phyloP scores from a whole-genome alignment of 2,797 vertebrate species.

The Erethizon dorsatum region DNA sequence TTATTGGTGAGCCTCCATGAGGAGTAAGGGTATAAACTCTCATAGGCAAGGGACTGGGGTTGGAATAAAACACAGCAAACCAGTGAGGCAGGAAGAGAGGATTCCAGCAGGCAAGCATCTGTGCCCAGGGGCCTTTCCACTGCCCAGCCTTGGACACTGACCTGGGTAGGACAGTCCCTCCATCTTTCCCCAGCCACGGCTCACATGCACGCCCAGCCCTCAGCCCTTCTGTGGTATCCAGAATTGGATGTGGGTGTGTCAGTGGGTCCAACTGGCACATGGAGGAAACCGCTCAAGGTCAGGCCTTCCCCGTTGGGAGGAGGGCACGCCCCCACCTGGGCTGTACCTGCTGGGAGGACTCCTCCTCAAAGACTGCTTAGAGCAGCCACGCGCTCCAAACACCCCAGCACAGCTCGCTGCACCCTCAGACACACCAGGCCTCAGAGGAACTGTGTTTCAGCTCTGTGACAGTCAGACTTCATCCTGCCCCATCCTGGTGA shows the following conservation, averaged over 20 bases:
- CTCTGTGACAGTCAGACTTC: background rate
- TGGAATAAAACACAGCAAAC: background rate
- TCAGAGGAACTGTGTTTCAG: background rate
- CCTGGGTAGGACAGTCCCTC: background rate
- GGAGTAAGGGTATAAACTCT: background rate
- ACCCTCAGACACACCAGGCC: background rate
- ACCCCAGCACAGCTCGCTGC: background rate
- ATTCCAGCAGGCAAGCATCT: background rate
- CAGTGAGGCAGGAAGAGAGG: background rate
- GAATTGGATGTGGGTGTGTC: background rate
- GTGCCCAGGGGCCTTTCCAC: background rate
- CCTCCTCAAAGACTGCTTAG: background rate
- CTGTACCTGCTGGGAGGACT: background rate
- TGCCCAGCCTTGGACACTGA: background rate
- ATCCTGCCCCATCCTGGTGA: background rate
- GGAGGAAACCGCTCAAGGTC: background rate
- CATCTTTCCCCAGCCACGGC: background rate
- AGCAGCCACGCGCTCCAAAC: background rate
- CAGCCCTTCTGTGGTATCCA: background rate
- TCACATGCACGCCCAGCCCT: background rate
- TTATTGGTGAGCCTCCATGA: conserved; percentile 6
- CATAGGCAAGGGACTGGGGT: rapidly evolving
- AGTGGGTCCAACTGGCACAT: background rate
- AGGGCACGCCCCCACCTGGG: background rate
- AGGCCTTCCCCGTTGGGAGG: background rate